phyloP scores from a whole-genome alignment of 2,113 vertebrate species.

The Pluvianellus socialis region DNA sequence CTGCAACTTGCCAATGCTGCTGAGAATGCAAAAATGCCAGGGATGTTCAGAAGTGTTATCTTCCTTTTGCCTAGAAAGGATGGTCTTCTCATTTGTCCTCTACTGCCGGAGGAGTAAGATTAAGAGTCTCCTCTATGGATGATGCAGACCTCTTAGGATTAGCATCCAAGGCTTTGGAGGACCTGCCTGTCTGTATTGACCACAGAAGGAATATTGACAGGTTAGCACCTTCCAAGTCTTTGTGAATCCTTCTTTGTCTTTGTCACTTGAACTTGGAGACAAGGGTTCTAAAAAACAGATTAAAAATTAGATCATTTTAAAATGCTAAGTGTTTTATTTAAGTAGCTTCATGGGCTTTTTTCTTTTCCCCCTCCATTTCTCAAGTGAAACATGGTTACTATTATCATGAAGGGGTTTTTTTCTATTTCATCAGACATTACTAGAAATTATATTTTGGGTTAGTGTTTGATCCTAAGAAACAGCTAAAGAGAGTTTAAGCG shows the following conservation, averaged over 20 bases:
- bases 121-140: background rate
- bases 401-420: background rate
- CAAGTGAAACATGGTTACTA: background rate
- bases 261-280: background rate
- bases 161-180: background rate
- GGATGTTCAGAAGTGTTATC: background rate
- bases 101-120: background rate
- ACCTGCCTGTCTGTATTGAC: fast-evolving
- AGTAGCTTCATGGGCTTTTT: background rate
- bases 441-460: background rate
- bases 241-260: background rate
- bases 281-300: background rate
- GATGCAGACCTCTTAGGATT: background rate
- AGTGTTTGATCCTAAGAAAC: background rate
- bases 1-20: background rate
- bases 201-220: background rate
- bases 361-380: background rate
- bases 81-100: background rate
- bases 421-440: background rate
- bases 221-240: background rate
- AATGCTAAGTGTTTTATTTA: background rate
- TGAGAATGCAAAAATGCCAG: background rate
- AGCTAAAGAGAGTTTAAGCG: background rate
- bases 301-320: background rate
- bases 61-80: background rate